Evolutionary conservation across 2,113 vertebrate genomes (phyloP).

Genomic region (Bambusicola thoracicus): DNA sequence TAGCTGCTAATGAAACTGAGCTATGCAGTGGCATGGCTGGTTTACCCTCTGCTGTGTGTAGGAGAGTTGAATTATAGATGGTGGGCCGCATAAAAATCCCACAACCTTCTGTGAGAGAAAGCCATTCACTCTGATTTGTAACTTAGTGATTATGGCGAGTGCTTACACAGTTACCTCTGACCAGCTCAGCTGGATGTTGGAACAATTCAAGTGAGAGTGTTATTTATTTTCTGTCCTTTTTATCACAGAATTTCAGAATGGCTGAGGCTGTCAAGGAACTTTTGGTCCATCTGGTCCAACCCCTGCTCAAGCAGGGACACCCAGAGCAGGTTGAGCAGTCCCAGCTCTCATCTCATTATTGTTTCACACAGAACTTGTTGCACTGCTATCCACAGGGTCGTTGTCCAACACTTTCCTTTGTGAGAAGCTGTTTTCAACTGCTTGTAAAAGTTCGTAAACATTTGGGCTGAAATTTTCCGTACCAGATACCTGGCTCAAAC

Average conservation of each 20-base stretch:
- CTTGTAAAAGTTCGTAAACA: background rate
- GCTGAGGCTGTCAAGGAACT: background rate
- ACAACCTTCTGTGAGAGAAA: background rate
- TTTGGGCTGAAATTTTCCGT: conserved; percentile 6
- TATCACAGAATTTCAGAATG: background rate
- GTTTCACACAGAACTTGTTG: background rate
- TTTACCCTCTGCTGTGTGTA: background rate
- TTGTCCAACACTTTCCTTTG: background rate
- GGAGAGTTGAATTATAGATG: background rate
- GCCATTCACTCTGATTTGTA: background rate
- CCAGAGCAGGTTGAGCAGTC: background rate
- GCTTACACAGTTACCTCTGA: background rate
- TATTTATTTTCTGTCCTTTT: background rate
- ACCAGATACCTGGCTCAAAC: background rate
- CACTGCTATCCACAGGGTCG: background rate
- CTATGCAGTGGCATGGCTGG: background rate
- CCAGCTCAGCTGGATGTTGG: background rate
- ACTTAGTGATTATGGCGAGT: background rate
- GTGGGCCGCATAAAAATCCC: background rate
- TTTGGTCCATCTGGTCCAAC: background rate
- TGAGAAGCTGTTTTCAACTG: background rate
- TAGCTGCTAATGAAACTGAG: background rate
- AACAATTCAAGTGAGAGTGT: background rate
- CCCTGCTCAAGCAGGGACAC: background rate
- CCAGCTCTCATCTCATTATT: background rate